Conservation (phyloP, 2,113 vertebrate genomes). For the Psophia crepitans region DNA sequence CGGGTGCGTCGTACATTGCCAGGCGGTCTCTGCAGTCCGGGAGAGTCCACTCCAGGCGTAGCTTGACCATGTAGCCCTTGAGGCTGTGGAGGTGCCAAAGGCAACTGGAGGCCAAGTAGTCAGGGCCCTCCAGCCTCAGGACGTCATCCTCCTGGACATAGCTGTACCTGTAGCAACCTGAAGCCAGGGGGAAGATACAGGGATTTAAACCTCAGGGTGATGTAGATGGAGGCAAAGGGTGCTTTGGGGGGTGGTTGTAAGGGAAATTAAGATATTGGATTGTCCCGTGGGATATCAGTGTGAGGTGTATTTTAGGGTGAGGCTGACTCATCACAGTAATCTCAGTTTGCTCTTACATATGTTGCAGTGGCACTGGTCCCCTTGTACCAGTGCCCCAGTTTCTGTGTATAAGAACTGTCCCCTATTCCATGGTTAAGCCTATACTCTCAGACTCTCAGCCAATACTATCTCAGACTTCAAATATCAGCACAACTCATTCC, state of each 20-base stretch:
- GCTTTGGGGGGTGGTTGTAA: background rate
- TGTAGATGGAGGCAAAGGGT: background rate
- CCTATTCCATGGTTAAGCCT: background rate
- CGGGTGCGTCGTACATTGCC: conserved; percentile 80
- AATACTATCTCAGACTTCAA: background rate
- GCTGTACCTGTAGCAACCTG: conserved; percentile 89
- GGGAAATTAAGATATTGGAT: background rate
- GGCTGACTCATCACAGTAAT: background rate
- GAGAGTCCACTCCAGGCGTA: conserved; percentile 85
- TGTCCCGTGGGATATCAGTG: background rate
- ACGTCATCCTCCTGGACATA: conserved; percentile 69
- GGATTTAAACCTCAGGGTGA: background rate
- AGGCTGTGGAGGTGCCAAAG: conserved; percentile 88
- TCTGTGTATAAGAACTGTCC: background rate
- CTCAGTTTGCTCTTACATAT: background rate
- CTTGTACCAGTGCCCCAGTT: background rate
- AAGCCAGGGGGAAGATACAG: background rate
- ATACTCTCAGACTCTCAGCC: too few relatives aligned
- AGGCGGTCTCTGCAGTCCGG: conserved; percentile 87
- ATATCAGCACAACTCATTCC: background rate
- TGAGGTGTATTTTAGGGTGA: background rate
- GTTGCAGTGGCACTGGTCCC: background rate
- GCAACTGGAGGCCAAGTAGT: conserved; percentile 81
- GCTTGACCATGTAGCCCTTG: conserved; percentile 81
- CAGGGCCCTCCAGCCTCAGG: conserved; percentile 78